Evolutionary conservation across 2,113 vertebrate species (phyloP).

Genomic region (Pao palembangensis): DNA sequence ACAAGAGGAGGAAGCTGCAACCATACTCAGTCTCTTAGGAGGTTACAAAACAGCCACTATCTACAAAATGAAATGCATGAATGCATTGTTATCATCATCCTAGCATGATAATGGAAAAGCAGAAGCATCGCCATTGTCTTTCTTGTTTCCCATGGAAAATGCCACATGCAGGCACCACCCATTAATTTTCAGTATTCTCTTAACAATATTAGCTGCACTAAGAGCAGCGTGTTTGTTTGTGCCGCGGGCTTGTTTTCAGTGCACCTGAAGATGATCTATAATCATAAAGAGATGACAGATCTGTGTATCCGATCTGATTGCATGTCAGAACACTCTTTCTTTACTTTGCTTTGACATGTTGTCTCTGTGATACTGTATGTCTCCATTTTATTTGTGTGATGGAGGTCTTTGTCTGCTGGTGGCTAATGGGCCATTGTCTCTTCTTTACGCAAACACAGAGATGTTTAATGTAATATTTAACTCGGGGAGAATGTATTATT

Average conservation of each 20-base stretch:
- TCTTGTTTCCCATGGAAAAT: too few relatives aligned
- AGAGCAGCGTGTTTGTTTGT: conserved; percentile 2
- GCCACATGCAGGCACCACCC: conserved; percentile 7
- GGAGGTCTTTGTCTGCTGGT: conserved; percentile 15
- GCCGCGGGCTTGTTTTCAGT: conserved; percentile 12
- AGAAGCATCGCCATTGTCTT: too few relatives aligned
- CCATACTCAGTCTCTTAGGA: too few relatives aligned
- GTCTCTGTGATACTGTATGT: not conserved
- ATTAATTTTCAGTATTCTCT: conserved; percentile 19
- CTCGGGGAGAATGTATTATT: conserved; percentile 48
- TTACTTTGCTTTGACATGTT: not conserved
- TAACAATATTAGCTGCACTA: conserved; percentile 25
- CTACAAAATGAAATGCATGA: too few relatives aligned
- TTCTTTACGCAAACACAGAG: conserved; percentile 30
- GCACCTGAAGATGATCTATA: not conserved
- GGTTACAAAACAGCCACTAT: too few relatives aligned
- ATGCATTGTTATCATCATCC: too few relatives aligned
- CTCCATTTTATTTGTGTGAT: not conserved
- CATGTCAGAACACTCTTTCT: not conserved
- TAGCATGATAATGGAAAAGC: too few relatives aligned
- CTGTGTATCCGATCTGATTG: not conserved
- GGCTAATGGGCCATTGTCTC: conserved; percentile 52
- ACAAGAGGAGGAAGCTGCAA: too few relatives aligned
- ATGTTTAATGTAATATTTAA: conserved; percentile 48
- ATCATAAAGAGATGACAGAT: conserved; percentile 14